Base-by-base conservation (phyloP, 1,140 invertebrate species). In the Lerema accius region DNA sequence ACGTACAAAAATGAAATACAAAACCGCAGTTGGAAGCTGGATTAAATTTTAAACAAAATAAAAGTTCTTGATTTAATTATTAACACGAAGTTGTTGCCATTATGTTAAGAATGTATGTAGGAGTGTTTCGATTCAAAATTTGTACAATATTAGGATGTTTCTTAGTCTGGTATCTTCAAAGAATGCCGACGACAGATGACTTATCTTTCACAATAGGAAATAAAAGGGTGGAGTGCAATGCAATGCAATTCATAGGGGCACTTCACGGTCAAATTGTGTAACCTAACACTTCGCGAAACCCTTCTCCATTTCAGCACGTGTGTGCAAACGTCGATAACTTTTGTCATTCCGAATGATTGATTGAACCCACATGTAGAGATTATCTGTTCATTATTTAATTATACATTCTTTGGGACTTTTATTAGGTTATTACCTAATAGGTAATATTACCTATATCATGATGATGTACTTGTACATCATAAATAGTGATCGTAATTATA, bases 221-320 rank as follows among this genome's bases (percentile, higher is more conserved):
- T 84, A 78, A 86, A 89, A 79, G 86, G 86, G 82, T 86, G 78
- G 73, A 83, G 74, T 89, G 84, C 84, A 86, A 80, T 63, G 76
- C 78, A 51, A 76, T 87, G 84, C 86, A 86, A 87, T 78, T 76
- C 76, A 89, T 90, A 88, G 79, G 86, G 86, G 86, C 67, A 84
- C 74, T 84, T 62, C 67, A 82, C 75, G 82, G 77, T 82, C 81
- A 86, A 80, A 80, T 73, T 67, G 61, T 67, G 83, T 80, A 89
- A 87, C 67, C 72, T 66, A 73, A 89, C 76, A 87, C 84, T 84
- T 68, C 19, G 65, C 63, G 61, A 59, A 84, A 76, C 73, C 73
- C 67, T 72, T 78, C 71, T 79, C 70, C 28, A 71, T 68, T 64
- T 64, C 64, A 82, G 71, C 83, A 84, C 81, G 81, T 88, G 86